Evolutionary conservation across 2,797 vertebrate species (phyloP), one percentile per base, ranked within the genome.

Genomic region (Arnoldichthys spilopterus): DNA sequence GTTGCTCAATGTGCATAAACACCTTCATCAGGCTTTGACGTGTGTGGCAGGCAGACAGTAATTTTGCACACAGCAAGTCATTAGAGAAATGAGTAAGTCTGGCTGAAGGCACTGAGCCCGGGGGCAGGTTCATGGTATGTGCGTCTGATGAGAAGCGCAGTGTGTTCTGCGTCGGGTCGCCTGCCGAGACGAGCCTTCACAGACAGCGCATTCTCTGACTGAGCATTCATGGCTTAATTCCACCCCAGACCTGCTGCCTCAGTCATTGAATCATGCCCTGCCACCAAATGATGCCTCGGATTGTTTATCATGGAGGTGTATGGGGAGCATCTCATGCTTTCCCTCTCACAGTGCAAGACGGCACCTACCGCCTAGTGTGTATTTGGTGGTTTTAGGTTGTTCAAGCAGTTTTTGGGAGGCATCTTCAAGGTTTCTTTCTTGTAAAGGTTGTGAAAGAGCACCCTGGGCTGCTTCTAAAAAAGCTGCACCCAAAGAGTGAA

Each of bases 91-190:
- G 58, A 72, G 20, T 49, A 18, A 62, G 24, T 28, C 56, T 86
- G 86, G 76, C 82, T 84, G 62, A 76, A 79, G 77, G 83, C 37
- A 59, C 77, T 73, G 74, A 83, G 58, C 67, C 78, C 43, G 49
- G 72, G 77, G 77, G 68, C 24, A 77, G 76, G 62, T 76, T 63
- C 45, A 45, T 64, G 59, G 79, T 43, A 84, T 76, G 77, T 73
- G 78, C 63, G 32, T 43, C 69, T 75, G 63, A 77, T 80, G 72
- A 77, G 69, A 69, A 70, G 51, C 30, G 54, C 78, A 78, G 53
- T 83, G 72, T 74, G 62, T 78, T 83, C 68, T 80, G 77, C 62
- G 75, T 58, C 59, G 61, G 59, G 67, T 66, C 53, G 69, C 54
- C 68, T 74, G 81, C 76, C 58, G 68, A 76, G 73, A 73, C 61